Percentiles rank a stretch among this genome's conserved stretches.
phyloP scores from a whole-genome alignment of 1,140 invertebrate genomes.

The Macrobrachium nipponense region DNA sequence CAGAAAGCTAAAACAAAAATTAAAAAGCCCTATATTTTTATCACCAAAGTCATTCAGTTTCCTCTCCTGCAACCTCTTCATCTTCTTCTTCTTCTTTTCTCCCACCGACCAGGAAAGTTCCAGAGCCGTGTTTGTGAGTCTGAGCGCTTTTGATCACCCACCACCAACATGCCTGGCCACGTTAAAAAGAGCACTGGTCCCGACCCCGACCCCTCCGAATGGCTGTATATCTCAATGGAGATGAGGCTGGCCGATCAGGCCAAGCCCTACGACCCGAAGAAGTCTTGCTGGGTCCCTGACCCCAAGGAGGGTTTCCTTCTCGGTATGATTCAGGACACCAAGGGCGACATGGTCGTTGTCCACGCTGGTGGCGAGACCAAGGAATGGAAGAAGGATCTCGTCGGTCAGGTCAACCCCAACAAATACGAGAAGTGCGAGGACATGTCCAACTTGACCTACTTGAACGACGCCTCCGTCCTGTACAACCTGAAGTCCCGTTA shows the following conservation, averaged over 20 bases:
- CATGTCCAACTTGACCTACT: slow-evolving; percentile 99
- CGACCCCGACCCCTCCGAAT: slow-evolving; percentile 46
- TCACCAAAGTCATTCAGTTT: too few species aligned
- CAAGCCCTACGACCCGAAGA: slow-evolving; percentile 58
- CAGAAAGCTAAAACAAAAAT: too few species aligned
- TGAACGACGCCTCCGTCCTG: slow-evolving; percentile 99
- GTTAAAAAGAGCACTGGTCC: slow-evolving; percentile 52
- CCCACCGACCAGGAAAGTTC: too few species aligned
- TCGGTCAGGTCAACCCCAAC: slow-evolving; percentile 91
- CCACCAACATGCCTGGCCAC: slow-evolving; percentile 60
- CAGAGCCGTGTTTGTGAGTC: neutral
- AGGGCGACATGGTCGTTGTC: slow-evolving; percentile 65
- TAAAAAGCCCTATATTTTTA: too few species aligned
- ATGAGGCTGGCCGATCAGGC: slow-evolving; percentile 42
- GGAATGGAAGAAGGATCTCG: slow-evolving; percentile 70
- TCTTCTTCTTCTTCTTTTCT: too few species aligned
- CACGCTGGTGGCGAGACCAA: slow-evolving; percentile 46
- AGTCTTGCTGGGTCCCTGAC: slow-evolving; percentile 59
- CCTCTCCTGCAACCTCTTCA: too few species aligned
- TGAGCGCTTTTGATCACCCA: slow-evolving; percentile 47
- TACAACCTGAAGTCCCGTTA: slow-evolving; percentile 99
- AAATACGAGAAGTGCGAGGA: slow-evolving; percentile 99
- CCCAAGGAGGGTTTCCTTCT: slow-evolving; percentile 39
- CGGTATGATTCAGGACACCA: slow-evolving; percentile 52
- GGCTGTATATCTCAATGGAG: slow-evolving; percentile 45